Evolutionary conservation across 2,888 invertebrate genomes (phyloP), one percentile per base, ranked within the genome.

Genomic region (Crepidodera aurea): DNA sequence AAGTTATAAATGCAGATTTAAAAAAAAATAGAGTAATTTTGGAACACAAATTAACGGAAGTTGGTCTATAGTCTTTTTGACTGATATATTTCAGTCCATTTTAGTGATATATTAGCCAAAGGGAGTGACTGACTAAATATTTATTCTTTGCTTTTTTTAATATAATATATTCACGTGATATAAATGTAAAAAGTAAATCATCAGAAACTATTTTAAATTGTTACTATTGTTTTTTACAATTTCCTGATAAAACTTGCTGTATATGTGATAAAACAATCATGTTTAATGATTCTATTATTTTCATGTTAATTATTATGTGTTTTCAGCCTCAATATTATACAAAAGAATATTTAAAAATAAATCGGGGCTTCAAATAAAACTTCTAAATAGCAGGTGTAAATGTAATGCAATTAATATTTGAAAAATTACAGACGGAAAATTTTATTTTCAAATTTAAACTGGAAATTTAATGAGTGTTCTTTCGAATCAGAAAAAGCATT

Each of bases 201-300:
- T 46, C 25, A 22, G 7, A 27, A 48, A 16, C 19, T 7, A 15
- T 12, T 39, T 19, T 44, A 25, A 25, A n/a, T 44, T 44, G n/a
- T 44, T 48, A 15, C 16, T 2, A 15, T 25, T 29, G 8, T 15
- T 27, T 48, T 46, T 29, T 48, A 29, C 10, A 27, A 8, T 48
- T 7, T 25, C 12, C 12, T 13, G 1, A 16, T 27, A 48, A 15
- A 27, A 27, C 13, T 48, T 48, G 22, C 29, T 48, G 16, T 29
- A 48, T 48, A 27, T 48, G 48, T 48, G 48, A 48, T 48, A 48
- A 27, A 48, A 29, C 27, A 48, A 48, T 48, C 48, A 48, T 48
- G 29, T 29, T 44, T 19, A 44, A 12, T n/a, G 16, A 29, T 48
- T 29, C 12, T 13, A 15, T 42, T 48, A 6, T 25, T 25, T 46